Evolutionary conservation across 2,888 invertebrate species (phyloP).

Genomic region (Barypeithes pellucidus): DNA sequence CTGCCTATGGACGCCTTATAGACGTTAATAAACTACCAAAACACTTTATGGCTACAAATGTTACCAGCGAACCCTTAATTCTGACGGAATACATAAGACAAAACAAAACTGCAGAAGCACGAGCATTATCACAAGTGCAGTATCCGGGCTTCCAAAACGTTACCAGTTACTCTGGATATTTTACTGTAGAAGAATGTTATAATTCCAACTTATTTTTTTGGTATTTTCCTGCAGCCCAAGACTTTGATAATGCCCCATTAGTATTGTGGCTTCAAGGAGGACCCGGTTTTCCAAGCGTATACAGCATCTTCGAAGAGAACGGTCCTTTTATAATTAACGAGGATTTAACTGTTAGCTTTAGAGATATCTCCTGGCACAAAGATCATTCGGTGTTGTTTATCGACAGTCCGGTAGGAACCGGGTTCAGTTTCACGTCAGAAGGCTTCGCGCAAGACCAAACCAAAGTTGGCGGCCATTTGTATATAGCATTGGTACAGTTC

Average conservation of each 20-base stretch:
- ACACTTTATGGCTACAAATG: conserved; percentile 39
- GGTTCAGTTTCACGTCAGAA: conserved; percentile 89
- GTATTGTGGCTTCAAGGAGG: conserved; percentile 89
- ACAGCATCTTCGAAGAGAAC: conserved; percentile 63
- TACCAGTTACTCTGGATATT: conserved; percentile 82
- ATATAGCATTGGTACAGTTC: conserved; percentile 85
- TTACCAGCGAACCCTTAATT: conserved; percentile 74
- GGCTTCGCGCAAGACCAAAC: conserved; percentile 81
- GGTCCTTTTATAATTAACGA: conserved; percentile 80
- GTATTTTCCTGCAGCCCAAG: conserved; percentile 83
- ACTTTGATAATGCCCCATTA: conserved; percentile 76
- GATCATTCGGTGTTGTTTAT: conserved; percentile 89
- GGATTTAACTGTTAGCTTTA: conserved; percentile 67
- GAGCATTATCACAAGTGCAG: conserved; percentile 71
- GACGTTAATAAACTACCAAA: conserved; percentile 21
- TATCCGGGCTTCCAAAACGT: conserved; percentile 74
- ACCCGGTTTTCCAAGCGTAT: conserved; percentile 72
- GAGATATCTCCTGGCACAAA: conserved; percentile 84
- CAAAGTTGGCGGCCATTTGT: conserved; percentile 86
- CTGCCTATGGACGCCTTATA: not conserved
- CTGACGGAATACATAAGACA: conserved; percentile 82
- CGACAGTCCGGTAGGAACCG: conserved; percentile 91
- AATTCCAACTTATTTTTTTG: conserved; percentile 90
- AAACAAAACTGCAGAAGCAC: conserved; percentile 79
- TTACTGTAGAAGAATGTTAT: conserved; percentile 83